Base-by-base conservation (phyloP, 2,797 vertebrate genomes). In the Sebastes steindachneri region DNA sequence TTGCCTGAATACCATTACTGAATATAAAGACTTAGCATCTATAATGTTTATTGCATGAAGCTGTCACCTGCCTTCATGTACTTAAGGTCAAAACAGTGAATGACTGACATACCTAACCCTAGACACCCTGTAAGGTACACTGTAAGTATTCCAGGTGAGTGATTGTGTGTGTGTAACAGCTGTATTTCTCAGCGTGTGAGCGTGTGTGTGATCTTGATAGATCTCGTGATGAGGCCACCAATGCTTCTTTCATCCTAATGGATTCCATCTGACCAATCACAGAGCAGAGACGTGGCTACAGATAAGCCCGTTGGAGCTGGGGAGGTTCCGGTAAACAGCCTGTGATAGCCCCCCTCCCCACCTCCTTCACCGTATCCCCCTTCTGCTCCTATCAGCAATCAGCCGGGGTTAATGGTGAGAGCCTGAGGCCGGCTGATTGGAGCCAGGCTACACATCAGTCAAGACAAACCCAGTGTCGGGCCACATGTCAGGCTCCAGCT, bases 241-340 rank as follows among this genome's bases (percentile, higher is more conserved):
- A 71, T 92, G 84, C 86, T 90, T 48, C 45, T 95, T 95, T 95
- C 89, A 95, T 95, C 93, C 84, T 94, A 95, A 95, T 93, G 84
- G 89, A 86, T 93, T 92, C 94, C 94, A 94, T 93, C 93, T 94
- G 94, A 94, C 91, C 94, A 95, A 94, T 94, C 94, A 93, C 86
- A 84, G 85, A n/a, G 53, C 73, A 83, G 87, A 93, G 89, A 93
- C 91, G 78, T 81, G 79, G 81, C 78, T 65, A 62, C 82, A 92
- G 94, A 95, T 95, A 95, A 93, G 90, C 80, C 72, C 2, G 64
- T 77, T 62, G 81, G 75, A 90, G 57, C 87, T 88, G 77, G 82
- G 89, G 90, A 90, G 83, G 88, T 93, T 94, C 89, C 87, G 78
- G 92, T 91, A 93, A 93, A 89, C 84, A 82, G 86, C 81, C 70